Conservation (phyloP, 2,888 invertebrate species). For the Heterodera filipjevi region DNA sequence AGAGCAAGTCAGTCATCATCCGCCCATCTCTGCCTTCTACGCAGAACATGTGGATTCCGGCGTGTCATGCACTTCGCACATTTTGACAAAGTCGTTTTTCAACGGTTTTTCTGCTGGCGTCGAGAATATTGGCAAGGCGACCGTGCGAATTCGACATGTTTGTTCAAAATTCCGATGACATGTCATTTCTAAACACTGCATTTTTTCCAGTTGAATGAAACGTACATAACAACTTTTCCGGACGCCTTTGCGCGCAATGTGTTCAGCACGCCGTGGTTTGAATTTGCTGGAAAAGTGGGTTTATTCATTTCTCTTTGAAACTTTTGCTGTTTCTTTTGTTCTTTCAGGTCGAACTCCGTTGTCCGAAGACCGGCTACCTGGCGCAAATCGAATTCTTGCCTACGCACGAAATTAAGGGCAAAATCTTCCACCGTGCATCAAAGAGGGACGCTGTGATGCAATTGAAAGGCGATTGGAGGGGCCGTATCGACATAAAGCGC, state of each 20-base stretch:
- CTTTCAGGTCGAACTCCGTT: constrained; percentile 78
- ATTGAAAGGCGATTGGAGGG: constrained; percentile 88
- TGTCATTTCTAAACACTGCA: too few species aligned
- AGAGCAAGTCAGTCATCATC: constrained; percentile 89
- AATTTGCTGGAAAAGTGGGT: constrained; percentile 88
- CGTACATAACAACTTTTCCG: constrained; percentile 93
- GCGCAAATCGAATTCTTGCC: constrained; percentile 89
- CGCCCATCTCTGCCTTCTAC: constrained; percentile 98
- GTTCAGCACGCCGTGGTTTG: constrained; percentile 85
- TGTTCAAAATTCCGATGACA: not conserved
- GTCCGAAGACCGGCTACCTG: constrained; percentile 85
- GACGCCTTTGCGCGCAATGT: not conserved
- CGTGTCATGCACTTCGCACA: constrained; percentile 82
- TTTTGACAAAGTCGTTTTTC: constrained; percentile 98
- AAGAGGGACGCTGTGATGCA: constrained; percentile 54
- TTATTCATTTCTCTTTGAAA: too few species aligned
- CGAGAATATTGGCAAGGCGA: not conserved
- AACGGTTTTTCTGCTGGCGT: constrained; percentile 79
- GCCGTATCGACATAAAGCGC: constrained; percentile 73
- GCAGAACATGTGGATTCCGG: constrained; percentile 89
- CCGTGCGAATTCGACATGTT: not conserved
- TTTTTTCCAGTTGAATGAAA: constrained; percentile 76
- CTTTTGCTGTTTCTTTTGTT: constrained; percentile 70
- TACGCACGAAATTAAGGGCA: constrained; percentile 67
- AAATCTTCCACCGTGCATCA: constrained; percentile 54